These are phyloP conservation scores for Mormyrops attenuatus DNA, from an alignment of 2,797 vertebrate genomes.

Conservation along the genomic window DNA sequence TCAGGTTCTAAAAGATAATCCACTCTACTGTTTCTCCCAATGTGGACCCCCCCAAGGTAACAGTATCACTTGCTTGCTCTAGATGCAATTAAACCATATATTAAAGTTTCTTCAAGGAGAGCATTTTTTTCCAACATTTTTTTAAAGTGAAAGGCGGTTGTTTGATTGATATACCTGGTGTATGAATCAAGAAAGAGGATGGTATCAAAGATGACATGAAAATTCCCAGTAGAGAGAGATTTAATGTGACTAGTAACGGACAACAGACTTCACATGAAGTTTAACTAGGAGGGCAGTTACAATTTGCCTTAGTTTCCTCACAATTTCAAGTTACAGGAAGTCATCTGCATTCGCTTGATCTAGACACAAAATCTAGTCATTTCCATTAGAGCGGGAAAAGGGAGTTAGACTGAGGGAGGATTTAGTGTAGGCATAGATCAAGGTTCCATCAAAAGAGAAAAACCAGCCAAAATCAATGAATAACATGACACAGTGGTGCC, in stretches of 20 bases:
- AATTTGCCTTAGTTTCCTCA: neutral
- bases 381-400: neutral
- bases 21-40: neutral
- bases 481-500: neutral
- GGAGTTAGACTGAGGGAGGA: neutral
- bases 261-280: neutral
- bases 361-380: neutral
- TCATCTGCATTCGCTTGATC: neutral
- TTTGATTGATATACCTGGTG: neutral
- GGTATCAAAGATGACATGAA: neutral
- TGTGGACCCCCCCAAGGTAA: neutral
- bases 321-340: neutral
- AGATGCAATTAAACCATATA: neutral
- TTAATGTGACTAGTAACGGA: neutral
- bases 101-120: neutral
- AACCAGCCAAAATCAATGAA: neutral
- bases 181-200: neutral
- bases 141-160: neutral
- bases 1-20: neutral
- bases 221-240: neutral
- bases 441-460: neutral
- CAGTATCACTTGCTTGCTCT: neutral
- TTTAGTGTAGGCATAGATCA: neutral
- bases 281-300: neutral
- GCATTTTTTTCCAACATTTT: neutral